Base-by-base conservation (phyloP, 2,888 invertebrate genomes). In the Drosophila colorata region DNA sequence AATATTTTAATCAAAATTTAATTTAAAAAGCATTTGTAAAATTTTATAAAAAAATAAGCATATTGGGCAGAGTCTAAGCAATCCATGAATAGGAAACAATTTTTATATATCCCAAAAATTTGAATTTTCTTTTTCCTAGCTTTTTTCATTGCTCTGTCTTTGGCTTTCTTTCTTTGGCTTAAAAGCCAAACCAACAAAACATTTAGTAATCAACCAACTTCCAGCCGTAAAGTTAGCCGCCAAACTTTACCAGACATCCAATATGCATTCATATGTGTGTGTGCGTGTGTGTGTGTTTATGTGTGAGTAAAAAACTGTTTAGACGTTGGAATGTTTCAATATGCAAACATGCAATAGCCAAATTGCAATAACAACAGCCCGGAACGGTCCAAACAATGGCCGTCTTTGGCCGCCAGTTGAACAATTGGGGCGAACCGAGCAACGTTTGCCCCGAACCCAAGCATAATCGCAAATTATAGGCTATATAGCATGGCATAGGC, bases 401-500 rank as follows among this genome's bases (percentile, higher is more conserved):
- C 67, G 74, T 47, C 69, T 63, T 68, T 57, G 35, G 48, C 20
- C 69, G 47, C 33, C 63, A 40, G 60, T 43, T 60, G 47, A 49
- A 64, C 63, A 47, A 65, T 58, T 63, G 38, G 37, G 31, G 44
- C 35, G 51, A 37, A 43, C 31, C 51, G 46, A 55, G 55, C 41
- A 40, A 31, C 60, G 25, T 38, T 59, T 41, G 59, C 28, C 38
- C 14, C 55, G 67, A 68, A 67, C 85, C 82, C 74, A 66, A 83
- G 84, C 87, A 85, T 85, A 85, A 85, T 86, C 85, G 85, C 85
- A 85, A 85, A 85, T 86, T 85, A 86, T 84, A 84, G 87, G 85
- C 71, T 86, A 73, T 73, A 80, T 87, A 69, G 80, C 82, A 66
- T 67, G 78, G 65, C 63, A 56, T 64, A 74, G 69, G 57, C 59